These are phyloP conservation scores for Hippolais icterina DNA, from an alignment of 2,113 vertebrate species.

Conservation along the genomic window DNA sequence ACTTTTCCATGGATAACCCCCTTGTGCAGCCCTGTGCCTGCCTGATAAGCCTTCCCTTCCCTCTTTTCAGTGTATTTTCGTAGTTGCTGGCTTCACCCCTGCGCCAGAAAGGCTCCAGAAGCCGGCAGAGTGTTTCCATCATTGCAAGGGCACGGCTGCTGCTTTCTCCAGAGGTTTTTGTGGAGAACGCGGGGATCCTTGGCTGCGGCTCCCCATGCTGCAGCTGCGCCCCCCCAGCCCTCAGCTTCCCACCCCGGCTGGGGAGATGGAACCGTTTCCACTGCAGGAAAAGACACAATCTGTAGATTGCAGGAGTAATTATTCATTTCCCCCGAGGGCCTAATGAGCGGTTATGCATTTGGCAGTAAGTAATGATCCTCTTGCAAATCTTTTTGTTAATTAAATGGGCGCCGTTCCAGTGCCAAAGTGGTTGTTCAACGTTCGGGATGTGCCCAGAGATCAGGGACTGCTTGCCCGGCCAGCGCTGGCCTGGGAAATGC, in stretches of 20 bases:
- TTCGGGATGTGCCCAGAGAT: background rate
- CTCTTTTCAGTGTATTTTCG: background rate
- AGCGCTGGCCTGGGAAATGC: background rate
- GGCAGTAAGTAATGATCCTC: background rate
- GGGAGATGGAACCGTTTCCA: background rate
- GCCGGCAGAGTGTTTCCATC: fast-evolving
- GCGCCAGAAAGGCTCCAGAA: background rate
- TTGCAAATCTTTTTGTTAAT: constrained; percentile 39
- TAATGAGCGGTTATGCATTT: background rate
- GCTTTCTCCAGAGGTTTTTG: background rate
- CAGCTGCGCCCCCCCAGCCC: background rate
- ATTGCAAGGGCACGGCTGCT: fast-evolving
- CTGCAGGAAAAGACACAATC: background rate
- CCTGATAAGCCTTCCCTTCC: background rate
- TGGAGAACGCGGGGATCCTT: fast-evolving
- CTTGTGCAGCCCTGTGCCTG: background rate
- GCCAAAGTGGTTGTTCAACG: background rate
- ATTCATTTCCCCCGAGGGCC: background rate
- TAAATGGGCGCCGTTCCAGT: constrained; percentile 15
- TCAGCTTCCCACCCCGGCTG: background rate
- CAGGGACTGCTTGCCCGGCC: background rate
- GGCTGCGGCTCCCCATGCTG: background rate
- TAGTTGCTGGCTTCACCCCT: background rate
- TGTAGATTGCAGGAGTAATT: background rate
- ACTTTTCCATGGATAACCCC: background rate